Evolutionary conservation across 2,888 invertebrate genomes (phyloP).

Genomic region (Osedax fenrisi): DNA sequence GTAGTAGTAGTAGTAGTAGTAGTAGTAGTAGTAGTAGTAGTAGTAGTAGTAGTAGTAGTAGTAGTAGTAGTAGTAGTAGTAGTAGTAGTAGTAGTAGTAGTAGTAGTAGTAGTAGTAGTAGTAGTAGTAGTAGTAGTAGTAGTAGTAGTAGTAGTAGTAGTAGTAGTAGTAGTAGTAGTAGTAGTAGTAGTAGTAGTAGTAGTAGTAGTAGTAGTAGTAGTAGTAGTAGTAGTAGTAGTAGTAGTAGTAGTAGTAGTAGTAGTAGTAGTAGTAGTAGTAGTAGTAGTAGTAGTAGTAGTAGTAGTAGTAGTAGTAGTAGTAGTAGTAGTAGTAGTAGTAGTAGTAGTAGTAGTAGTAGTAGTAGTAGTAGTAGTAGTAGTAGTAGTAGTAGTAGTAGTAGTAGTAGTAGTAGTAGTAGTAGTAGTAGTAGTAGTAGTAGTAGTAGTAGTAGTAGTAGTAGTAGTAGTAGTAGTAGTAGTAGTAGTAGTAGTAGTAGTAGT

Average conservation of each 20-base stretch:
- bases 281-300: constrained; percentile 24
- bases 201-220: constrained; percentile 28
- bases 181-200: constrained; percentile 27
- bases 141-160: constrained; percentile 29
- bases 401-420: constrained; percentile 23
- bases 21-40: constrained; percentile 28
- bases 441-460: constrained; percentile 26
- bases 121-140: constrained; percentile 26
- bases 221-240: constrained; percentile 24
- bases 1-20: constrained; percentile 21
- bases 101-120: constrained; percentile 25
- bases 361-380: constrained; percentile 29
- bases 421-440: constrained; percentile 29
- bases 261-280: constrained; percentile 27
- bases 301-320: constrained; percentile 29
- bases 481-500: constrained; percentile 28
- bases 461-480: constrained; percentile 25
- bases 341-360: constrained; percentile 22
- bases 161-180: constrained; percentile 24
- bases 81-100: constrained; percentile 28
- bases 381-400: constrained; percentile 28
- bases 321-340: constrained; percentile 27
- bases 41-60: constrained; percentile 26
- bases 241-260: constrained; percentile 28
- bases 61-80: constrained; percentile 23